Base-by-base conservation (phyloP, 2,888 invertebrate genomes). In the Apantesis nais region DNA sequence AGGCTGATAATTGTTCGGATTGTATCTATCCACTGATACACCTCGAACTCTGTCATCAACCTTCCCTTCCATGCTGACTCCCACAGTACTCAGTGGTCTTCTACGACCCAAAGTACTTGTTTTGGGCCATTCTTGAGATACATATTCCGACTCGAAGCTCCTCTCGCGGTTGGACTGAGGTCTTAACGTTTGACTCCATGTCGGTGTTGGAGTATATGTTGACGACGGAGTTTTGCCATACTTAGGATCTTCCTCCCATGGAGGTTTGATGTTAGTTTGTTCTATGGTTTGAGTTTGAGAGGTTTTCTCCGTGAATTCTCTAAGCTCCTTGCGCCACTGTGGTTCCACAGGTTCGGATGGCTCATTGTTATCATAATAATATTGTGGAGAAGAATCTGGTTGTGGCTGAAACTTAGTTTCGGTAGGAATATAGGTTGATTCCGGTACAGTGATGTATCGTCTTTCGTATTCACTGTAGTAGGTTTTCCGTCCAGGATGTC, bases 381-480 rank as follows among this genome's bases (percentile, higher is more conserved):
- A 93, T 72, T 93, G 91, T 61, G 94, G 95, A 22, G 95, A 94
- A 0, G 95, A 90, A 71, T 95, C 92, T 4, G 94, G 94, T 72
- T 95, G 95, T 12, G 90, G 88, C 80, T 95, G 93, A 75, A 82
- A 90, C 77, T 93, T 95, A 2, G 88, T 91, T 77, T 95, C 94
- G 1, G 85, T 85, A 0, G 95, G 95, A 75, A 95, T 88, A 75
- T 95, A 95, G 61, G 88, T 95, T 29, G 93, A 89, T 76, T 95
- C 95, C 12, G 95, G 95, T 2, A 95, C 95, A 29, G 93, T 91
- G 62, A 95, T 95, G 76, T 93, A 95, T 67, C 95, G 92, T 74
- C 95, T 89, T 83, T 95, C 95, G 74, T 95, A 95, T 83, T 95
- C 95, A 74, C 95, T 95, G 76, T 95, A 95, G 73, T 95, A 95